phyloP scores from a whole-genome alignment of 1,140 invertebrate genomes.

The Pseudomyrmex dendroicus region DNA sequence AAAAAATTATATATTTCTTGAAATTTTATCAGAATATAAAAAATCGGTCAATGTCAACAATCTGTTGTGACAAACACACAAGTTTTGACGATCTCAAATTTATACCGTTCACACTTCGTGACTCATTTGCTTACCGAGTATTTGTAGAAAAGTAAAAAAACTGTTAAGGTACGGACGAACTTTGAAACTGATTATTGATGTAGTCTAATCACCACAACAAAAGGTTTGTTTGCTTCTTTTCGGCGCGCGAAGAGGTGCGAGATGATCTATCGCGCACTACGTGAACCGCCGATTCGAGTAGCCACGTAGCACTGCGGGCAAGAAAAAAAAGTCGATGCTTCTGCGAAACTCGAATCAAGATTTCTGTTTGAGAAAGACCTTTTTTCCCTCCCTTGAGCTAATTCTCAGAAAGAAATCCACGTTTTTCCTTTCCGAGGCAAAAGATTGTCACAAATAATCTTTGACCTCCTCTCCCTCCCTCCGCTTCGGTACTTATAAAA shows the following conservation, averaged over 20 bases:
- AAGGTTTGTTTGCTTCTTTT: too few species aligned
- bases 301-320: neutral
- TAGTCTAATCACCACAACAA: too few species aligned
- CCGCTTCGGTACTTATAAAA: too few species aligned
- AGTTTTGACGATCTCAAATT: too few species aligned
- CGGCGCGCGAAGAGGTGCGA: neutral
- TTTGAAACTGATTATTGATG: too few species aligned
- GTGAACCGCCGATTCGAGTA: slow-evolving; percentile 18
- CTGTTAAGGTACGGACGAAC: too few species aligned
- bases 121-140: too few species aligned
- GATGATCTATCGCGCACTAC: neutral
- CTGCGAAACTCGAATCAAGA: neutral
- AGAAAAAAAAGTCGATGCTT: neutral
- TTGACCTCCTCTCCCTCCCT: too few species aligned
- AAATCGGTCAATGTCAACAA: neutral
- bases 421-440: neutral
- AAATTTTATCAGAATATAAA: neutral
- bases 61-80: too few species aligned
- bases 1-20: too few species aligned
- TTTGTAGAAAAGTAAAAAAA: too few species aligned
- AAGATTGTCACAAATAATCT: neutral
- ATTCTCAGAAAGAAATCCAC: neutral
- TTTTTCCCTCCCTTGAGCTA: neutral
- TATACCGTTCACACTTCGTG: too few species aligned
- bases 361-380: neutral